Evolutionary conservation across 2,888 invertebrate species (phyloP).

Genomic region (Latrodectus elegans): DNA sequence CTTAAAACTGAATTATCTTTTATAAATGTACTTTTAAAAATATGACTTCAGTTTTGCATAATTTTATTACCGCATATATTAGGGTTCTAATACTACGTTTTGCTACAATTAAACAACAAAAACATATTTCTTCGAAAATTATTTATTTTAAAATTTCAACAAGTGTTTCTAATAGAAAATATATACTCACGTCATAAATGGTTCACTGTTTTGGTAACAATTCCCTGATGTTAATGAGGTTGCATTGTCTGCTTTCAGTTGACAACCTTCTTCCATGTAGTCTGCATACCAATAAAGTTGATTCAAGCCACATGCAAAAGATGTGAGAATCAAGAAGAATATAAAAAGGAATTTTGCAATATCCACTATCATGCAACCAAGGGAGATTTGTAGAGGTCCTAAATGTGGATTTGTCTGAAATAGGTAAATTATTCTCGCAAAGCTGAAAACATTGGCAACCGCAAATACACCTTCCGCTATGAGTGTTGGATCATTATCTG

Average conservation of each 20-base stretch:
- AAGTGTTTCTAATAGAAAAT: neutral
- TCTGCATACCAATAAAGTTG: conserved; percentile 80
- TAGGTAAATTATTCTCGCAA: conserved; percentile 78
- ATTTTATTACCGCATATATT: too few relatives aligned
- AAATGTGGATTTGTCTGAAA: conserved; percentile 79
- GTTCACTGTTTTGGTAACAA: conserved; percentile 73
- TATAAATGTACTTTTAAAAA: too few relatives aligned
- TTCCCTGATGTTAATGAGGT: conserved; percentile 68
- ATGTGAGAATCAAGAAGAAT: conserved; percentile 77
- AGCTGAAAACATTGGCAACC: conserved; percentile 79
- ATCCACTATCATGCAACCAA: conserved; percentile 79
- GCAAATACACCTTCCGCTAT: conserved; percentile 79
- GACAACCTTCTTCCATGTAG: conserved; percentile 74
- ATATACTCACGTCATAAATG: conserved; percentile 74
- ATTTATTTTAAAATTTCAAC: too few relatives aligned
- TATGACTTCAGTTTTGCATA: too few relatives aligned
- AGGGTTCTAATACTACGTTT: too few relatives aligned
- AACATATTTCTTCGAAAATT: too few relatives aligned
- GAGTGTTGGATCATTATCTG: conserved; percentile 77
- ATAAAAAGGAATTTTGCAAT: conserved; percentile 78
- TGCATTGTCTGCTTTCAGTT: conserved; percentile 71
- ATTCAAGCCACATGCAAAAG: conserved; percentile 81
- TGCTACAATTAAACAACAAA: too few relatives aligned
- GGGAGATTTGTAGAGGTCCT: conserved; percentile 78
- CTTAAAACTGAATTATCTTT: too few relatives aligned